Base-by-base conservation (phyloP, 2,888 invertebrate genomes). In the Diadromus collaris region DNA sequence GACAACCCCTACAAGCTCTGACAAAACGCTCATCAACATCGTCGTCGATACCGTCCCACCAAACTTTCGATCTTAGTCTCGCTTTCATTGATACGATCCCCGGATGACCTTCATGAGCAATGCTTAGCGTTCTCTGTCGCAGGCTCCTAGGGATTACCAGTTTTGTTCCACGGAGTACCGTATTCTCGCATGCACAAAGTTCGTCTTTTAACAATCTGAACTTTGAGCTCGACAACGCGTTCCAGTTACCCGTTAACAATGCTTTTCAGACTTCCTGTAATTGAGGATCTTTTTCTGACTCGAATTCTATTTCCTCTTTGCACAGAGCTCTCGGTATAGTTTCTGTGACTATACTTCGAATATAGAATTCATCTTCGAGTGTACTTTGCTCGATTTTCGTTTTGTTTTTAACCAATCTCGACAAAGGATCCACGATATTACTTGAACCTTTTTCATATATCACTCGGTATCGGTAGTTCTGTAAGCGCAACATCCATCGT, bases 31-130 rank as follows among this genome's bases (percentile, higher is more conserved):
- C 83, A 0, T 84, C 83, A 0, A 78, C 82, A 19, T 84, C 81
- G 21, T 78, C 82, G 27, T 84, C 83, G 4, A 83, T 77, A 0
- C 76, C 79, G 0, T 27, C 32, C 83, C 84, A 85, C 84, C 84
- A 85, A 2, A 86, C 83, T 54, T 86, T 84, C 32, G 64, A 58
- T 4, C 83, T 10, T 10, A 85, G 38, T n/a, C 82, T 21, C 19
- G 77, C 27, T 72, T 85, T 82, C 80, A 84, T 83, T 0, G 78
- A 56, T 0, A 82, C 81, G 7, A 78, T 84, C 5, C 86, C 85
- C 1, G 85, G 83, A 58, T 87, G 87, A 0, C 88, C 88, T 68
- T 88, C 85, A 54, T 88, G 88, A 2, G 84, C 86, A n/a, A 85
- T 81, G 0, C 67, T 68, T 54, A 88, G 71, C 6, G 84, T 82